Evolutionary conservation across 2,797 vertebrate species (phyloP).

Genomic region (Podarcis siculus): DNA sequence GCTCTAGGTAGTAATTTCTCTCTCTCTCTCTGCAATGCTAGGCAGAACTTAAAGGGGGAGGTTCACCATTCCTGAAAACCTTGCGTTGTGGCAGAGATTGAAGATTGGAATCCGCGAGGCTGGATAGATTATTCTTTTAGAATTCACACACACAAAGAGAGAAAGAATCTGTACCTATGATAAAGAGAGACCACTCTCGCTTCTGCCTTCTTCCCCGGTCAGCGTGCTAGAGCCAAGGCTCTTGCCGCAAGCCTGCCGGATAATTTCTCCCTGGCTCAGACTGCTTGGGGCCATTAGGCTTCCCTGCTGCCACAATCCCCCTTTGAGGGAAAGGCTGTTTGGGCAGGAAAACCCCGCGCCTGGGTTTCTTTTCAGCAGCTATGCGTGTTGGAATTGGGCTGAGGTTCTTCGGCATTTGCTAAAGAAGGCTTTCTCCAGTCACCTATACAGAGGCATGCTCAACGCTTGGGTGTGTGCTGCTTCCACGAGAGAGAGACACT

Average conservation of each 20-base stretch:
- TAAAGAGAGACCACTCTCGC: conserved; percentile 40
- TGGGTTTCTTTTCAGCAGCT: conserved; percentile 33
- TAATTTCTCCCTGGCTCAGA: conserved; percentile 32
- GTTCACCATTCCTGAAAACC: fast-evolving
- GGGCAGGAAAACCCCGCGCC: conserved; percentile 6
- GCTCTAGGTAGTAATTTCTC: conserved; percentile 25
- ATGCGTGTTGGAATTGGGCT: fast-evolving
- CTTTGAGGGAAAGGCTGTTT: not conserved
- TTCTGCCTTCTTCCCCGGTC: conserved; percentile 31
- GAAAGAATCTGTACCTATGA: not conserved
- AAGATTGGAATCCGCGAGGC: conserved; percentile 27
- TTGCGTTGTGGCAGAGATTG: conserved; percentile 11
- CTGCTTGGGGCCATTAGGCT: conserved; percentile 22
- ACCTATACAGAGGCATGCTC: not conserved
- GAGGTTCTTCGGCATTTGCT: not conserved
- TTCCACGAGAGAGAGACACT: not conserved
- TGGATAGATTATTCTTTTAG: not conserved
- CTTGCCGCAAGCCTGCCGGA: conserved; percentile 7
- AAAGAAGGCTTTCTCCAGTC: not conserved
- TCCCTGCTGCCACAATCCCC: conserved; percentile 39
- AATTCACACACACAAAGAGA: not conserved
- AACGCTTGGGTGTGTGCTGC: not conserved
- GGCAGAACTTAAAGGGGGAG: not conserved
- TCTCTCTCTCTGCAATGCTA: not conserved
- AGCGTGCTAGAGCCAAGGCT: conserved; percentile 38